Evolutionary conservation across 2,797 vertebrate genomes (phyloP), one percentile per base, ranked within the genome.

Genomic region (Danio tinwini): DNA sequence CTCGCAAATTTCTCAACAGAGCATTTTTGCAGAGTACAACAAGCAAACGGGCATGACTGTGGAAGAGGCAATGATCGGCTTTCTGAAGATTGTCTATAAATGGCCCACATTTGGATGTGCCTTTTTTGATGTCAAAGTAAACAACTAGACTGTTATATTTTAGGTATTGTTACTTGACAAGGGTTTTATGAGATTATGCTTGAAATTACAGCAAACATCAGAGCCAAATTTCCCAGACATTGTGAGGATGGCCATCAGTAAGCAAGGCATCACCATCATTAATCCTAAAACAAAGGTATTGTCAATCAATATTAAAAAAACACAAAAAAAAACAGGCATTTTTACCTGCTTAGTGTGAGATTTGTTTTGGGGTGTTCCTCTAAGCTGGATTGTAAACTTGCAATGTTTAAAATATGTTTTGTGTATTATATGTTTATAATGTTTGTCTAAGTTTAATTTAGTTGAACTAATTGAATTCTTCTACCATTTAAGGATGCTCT

Each of bases 121-220:
- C 3, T 99, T 99, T 90, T 99, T 99, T 49, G 95, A 98, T 85
- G 97, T 98, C 85, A 99, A 98, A 96, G 98, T 99, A 89, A 80
- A 47, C 13, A 73, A 40, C 44, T 1, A n/a, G 8, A 47, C 4
- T 55, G 29, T 58, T 2, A 42, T 29, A 29, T 40, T 29, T 65
- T 7, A 42, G 29, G 4, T 45, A 6, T 71, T 63, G 39, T 68
- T 63, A 16, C 49, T 59, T 19, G 7, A 45, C 39, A 40, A 52
- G 1, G 12, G 13, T 9, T 39, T 11, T n/a, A 12, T 67, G 56
- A 70, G 12, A 76, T 17, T 40, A 50, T 69, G 47, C 40, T 16
- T 76, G 3, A 58, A 52, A 37, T 83, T 82, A 45, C 88, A 99
- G 98, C 98, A 99, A 99, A 96, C 95, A 12, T 99, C 97, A 0